Evolutionary conservation across 2,113 vertebrate species (phyloP), one percentile per base, ranked within the genome.

Genomic region (Gallinago media): DNA sequence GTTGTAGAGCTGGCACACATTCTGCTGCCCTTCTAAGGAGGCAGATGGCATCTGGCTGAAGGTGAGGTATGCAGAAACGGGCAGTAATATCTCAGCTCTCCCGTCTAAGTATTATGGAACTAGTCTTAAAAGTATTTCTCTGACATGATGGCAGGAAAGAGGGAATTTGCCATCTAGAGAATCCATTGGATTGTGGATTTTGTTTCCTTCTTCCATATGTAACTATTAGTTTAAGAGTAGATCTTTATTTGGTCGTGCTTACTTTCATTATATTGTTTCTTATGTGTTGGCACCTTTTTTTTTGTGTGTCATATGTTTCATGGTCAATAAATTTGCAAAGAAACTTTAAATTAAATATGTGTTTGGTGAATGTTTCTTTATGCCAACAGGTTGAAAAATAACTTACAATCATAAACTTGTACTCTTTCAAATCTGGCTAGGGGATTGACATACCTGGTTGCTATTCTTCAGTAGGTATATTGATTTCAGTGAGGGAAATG

Each of bases 21-120:
- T 76, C 32, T 46, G 29, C 58, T 73, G 55, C 26, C 26, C 34
- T 46, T 36, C 19, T 36, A 40, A 63, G 55, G 44, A 74, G 75
- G 15, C 26, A 47, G 59, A 44, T 50, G 74, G 18, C 34, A 59
- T 92, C 38, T 76, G 21, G 25, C 9, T 1, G 2, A 46, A 73
- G 40, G 11, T 46, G 12, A 38, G 23, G 16, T 5, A 1, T 0
- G 0, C 29, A 26, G 47, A 50, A 11, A 34, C 2, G 1, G 19
- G 15, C 59, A 54, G 42, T 32, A 66, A 16, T 29, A 50, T 23
- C 32, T 65, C 50, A 55, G 4, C 6, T 65, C 4, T 42, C 19
- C 19, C 0, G 1, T 46, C 8, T 58, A 8, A 34, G 20, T 44
- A 17, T 62, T 68, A 26, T 20, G 31, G 27, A 32, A 29, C 27